Conservation (phyloP, 1,140 invertebrate genomes). For the Bombyx mandarina region DNA sequence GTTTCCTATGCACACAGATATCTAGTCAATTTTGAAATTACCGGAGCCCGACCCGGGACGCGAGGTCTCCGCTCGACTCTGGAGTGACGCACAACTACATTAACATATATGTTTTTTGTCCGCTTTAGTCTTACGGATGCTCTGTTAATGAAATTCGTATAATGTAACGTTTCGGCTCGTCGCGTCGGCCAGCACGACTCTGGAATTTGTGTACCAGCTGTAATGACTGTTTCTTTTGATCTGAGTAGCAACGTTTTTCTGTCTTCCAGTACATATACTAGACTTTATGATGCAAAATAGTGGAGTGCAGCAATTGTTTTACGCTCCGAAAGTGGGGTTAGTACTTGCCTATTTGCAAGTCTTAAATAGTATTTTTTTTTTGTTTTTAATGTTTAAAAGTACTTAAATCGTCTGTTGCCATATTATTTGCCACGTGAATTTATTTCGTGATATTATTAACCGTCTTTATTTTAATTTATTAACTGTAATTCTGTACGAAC, state of each 20-base stretch:
- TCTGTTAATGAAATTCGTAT: conserved; percentile 57
- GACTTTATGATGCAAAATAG: conserved; percentile 29
- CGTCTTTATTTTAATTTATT: conserved; percentile 57
- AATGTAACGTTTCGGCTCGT: conserved; percentile 49
- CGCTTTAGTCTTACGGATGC: conserved; percentile 51
- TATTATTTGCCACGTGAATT: conserved; percentile 68
- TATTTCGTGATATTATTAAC: conserved; percentile 62
- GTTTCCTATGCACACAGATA: conserved; percentile 69
- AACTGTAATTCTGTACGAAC: conserved; percentile 41
- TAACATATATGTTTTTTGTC: conserved; percentile 48
- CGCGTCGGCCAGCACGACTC: conserved; percentile 46
- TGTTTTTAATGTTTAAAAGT: conserved; percentile 52
- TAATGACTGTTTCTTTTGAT: conserved; percentile 45
- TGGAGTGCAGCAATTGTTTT: conserved; percentile 16
- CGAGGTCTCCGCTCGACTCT: conserved; percentile 40
- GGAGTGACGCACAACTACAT: conserved; percentile 56
- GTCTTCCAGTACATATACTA: conserved; percentile 55
- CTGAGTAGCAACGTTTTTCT: conserved; percentile 65
- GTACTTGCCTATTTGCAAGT: conserved; percentile 16
- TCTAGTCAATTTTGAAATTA: conserved; percentile 71
- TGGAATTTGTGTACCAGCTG: conserved; percentile 42
- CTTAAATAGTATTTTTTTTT: conserved; percentile 25
- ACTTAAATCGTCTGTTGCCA: conserved; percentile 69
- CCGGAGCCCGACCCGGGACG: conserved; percentile 50
- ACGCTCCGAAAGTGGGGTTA: conserved; percentile 17